phyloP scores from a whole-genome alignment of 2,888 invertebrate species.

The Drosophila anceps region DNA sequence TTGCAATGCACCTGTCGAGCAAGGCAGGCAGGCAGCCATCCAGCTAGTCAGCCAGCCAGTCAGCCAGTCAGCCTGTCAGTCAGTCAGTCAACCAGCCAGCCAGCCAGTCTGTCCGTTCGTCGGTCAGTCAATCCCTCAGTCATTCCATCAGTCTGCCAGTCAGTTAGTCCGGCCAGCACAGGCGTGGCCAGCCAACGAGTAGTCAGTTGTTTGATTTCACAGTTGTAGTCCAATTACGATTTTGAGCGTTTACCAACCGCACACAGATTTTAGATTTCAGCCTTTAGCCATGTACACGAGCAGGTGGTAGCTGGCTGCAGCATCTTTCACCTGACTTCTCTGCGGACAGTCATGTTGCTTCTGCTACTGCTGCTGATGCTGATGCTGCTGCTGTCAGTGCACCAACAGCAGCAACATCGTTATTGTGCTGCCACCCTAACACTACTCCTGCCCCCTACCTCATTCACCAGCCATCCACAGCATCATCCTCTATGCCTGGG shows the following conservation, averaged over 20 bases:
- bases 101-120: neutral
- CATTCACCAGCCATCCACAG: neutral
- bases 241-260: conserved; percentile 78
- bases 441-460: fast-evolving
- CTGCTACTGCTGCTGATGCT: conserved; percentile 39
- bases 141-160: neutral
- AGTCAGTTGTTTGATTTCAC: conserved; percentile 78
- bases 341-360: conserved; percentile 41
- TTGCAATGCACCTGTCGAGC: conserved; percentile 51
- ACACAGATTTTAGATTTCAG: conserved; percentile 76
- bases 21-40: neutral
- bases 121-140: conserved; percentile 8
- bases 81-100: conserved; percentile 11
- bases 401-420: conserved; percentile 44
- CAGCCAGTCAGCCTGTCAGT: conserved; percentile 7
- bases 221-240: conserved; percentile 80
- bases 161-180: conserved; percentile 17
- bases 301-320: conserved; percentile 9
- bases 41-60: neutral
- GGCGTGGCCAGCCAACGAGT: conserved; percentile 44
- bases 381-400: conserved; percentile 44
- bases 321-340: conserved; percentile 19
- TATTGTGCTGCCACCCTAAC: conserved; percentile 29
- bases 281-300: conserved; percentile 55
- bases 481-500: neutral